Conservation (phyloP, 2,113 vertebrate genomes). For the Dasypus novemcinctus region DNA sequence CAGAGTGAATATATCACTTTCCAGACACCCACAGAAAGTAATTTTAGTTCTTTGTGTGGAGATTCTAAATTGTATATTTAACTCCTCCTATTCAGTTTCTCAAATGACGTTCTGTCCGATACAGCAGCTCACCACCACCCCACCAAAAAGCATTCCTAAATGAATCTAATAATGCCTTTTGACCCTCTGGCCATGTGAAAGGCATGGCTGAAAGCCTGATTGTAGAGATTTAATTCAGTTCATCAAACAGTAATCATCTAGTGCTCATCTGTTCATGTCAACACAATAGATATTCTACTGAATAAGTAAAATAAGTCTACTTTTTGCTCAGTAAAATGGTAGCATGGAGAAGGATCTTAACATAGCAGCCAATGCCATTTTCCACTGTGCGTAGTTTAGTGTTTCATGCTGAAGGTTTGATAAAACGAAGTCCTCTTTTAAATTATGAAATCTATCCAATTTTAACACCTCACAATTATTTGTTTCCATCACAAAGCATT, state of each 20-base stretch:
- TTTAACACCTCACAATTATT: background rate
- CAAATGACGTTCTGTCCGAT: background rate
- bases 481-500: background rate
- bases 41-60: background rate
- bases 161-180: background rate
- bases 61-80: background rate
- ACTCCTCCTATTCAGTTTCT: background rate
- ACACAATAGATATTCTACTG: background rate
- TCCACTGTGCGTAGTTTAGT: background rate
- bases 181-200: background rate
- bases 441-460: background rate
- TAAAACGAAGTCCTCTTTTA: background rate
- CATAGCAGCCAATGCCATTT: too few relatives aligned
- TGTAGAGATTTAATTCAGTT: background rate
- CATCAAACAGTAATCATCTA: background rate
- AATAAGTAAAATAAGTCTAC: background rate
- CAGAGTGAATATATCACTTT: background rate
- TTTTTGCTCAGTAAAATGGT: background rate
- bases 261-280: background rate
- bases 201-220: background rate
- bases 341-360: background rate
- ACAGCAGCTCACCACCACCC: rapidly evolving
- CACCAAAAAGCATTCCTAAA: background rate
- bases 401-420: background rate
- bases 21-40: background rate